These are phyloP conservation scores for Myopa testacea DNA, from an alignment of 2,888 invertebrate genomes.

Conservation along the genomic window DNA sequence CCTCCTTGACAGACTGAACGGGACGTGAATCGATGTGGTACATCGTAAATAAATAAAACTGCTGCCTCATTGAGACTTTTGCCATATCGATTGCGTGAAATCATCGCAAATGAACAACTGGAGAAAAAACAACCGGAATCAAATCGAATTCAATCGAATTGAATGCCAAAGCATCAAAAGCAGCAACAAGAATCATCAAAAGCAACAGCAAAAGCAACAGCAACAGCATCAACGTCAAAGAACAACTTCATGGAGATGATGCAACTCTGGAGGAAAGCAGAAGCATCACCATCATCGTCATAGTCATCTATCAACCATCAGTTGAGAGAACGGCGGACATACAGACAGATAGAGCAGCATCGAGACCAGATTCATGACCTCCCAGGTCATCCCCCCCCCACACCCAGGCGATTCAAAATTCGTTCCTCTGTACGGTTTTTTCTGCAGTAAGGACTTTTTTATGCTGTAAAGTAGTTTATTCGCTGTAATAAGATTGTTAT, in stretches of 20 bases:
- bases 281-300: too few species aligned
- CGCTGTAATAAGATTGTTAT: too few species aligned
- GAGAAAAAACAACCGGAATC: slow-evolving; percentile 18
- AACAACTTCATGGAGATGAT: neutral
- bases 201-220: slow-evolving; percentile 9
- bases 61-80: slow-evolving; percentile 58
- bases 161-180: slow-evolving; percentile 2
- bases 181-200: neutral
- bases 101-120: slow-evolving; percentile 53
- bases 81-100: slow-evolving; percentile 56
- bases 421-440: too few species aligned
- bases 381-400: too few species aligned
- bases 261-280: too few species aligned
- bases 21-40: slow-evolving; percentile 45
- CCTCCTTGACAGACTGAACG: neutral
- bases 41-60: slow-evolving; percentile 52
- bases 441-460: too few species aligned
- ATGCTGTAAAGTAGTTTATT: too few species aligned
- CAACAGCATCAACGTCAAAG: neutral
- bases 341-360: too few species aligned
- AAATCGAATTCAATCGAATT: neutral
- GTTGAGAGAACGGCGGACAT: neutral
- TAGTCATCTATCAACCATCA: neutral
- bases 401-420: too few species aligned
- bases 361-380: neutral